Percentiles rank a stretch among this genome's conserved stretches.
Evolutionary conservation across 2,113 vertebrate genomes (phyloP).

Genomic region (Dasypus novemcinctus): DNA sequence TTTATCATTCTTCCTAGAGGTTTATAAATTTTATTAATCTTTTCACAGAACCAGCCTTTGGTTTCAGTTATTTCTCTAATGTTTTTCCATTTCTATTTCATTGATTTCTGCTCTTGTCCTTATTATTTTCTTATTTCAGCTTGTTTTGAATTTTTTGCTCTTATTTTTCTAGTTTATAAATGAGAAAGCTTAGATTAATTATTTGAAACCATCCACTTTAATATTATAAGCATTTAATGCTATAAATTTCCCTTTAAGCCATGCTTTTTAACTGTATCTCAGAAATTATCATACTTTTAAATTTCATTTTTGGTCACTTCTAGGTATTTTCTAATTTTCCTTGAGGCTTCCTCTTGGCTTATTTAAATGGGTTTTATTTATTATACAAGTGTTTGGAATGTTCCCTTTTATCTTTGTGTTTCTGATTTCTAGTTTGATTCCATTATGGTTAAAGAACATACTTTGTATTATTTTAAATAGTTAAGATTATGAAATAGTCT

Average conservation of each 20-base stretch:
- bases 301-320: too few species aligned
- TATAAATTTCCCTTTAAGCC: too few species aligned
- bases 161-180: constrained; percentile 26
- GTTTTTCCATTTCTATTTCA: not conserved
- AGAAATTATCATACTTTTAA: too few species aligned
- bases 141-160: not conserved
- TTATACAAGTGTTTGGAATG: not conserved
- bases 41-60: not conserved
- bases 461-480: not conserved
- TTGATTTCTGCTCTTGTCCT: not conserved
- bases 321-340: too few species aligned
- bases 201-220: too few species aligned
- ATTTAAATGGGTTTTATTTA: not conserved
- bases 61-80: not conserved
- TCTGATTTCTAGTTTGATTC: not conserved
- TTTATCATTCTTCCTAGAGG: not conserved
- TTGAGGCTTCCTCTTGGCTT: not conserved
- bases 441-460: too few species aligned
- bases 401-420: not conserved
- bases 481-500: not conserved
- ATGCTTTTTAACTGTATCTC: too few species aligned
- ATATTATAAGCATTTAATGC: too few species aligned
- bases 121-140: not conserved
- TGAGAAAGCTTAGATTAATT: not conserved
- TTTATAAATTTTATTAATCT: not conserved